Evolutionary conservation across 2,113 vertebrate species (phyloP).

Genomic region (Okapia johnstoni): DNA sequence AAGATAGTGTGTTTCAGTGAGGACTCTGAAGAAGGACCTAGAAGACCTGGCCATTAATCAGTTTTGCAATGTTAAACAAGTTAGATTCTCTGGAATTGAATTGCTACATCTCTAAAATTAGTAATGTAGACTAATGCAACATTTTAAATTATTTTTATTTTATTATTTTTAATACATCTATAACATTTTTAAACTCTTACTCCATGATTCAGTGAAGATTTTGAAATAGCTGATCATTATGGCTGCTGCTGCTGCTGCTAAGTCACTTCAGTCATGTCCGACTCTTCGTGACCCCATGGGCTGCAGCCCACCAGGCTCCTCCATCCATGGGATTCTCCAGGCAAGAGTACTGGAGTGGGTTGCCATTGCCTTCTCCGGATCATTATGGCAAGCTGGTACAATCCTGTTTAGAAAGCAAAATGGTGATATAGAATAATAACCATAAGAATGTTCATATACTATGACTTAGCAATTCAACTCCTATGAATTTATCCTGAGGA

Average conservation of each 20-base stretch:
- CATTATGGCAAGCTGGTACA: neutral
- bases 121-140: neutral
- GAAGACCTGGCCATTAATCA: neutral
- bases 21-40: neutral
- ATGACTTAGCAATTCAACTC: neutral
- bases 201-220: slow-evolving; percentile 17
- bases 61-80: neutral
- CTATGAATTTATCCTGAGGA: neutral
- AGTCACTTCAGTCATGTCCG: too few relatives aligned
- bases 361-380: neutral
- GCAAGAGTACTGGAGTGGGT: too few relatives aligned
- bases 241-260: too few relatives aligned
- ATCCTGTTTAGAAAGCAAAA: neutral
- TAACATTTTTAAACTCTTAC: neutral
- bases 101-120: neutral
- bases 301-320: too few relatives aligned
- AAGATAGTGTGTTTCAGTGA: neutral
- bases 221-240: neutral
- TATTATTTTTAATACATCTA: neutral
- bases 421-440: neutral
- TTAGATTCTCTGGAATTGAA: neutral
- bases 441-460: neutral
- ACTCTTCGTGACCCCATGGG: too few relatives aligned
- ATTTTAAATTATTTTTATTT: neutral
- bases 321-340: too few relatives aligned